Base-by-base conservation (phyloP, 2,888 invertebrate species). In the Hirtodrosophila histrioides region DNA sequence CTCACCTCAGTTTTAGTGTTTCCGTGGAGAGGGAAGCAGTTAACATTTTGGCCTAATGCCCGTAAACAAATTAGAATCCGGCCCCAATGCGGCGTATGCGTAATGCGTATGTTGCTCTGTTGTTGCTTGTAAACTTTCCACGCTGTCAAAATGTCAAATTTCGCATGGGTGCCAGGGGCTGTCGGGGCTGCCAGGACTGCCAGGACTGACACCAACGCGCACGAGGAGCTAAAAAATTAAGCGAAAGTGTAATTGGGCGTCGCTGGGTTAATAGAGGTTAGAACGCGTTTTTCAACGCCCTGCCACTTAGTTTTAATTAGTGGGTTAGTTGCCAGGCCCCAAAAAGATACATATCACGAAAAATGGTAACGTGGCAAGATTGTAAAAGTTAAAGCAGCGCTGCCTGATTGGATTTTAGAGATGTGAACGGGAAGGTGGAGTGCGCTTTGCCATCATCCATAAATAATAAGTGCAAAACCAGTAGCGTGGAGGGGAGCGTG, bases 221-320 rank as follows among this genome's bases (percentile, higher is more conserved):
- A 45, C 43, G 64, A 55, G 53, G 41, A 61, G 69, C 69, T 80
- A 69, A 81, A 81, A 81, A 81, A 83, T 78, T 80, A 85, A 67
- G 78, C 69, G 77, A 72, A 88, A 86, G 76, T 88, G 88, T 88
- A 82, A 82, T 82, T 88, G 82, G 88, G 88, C 82, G 82, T 69
- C 73, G 77, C 80, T 69, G 75, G 88, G 82, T 82, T 82, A 82
- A 88, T 88, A 66, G 88, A 72, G 88, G 82, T 88, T 86, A 66
- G 69, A 68, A 62, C 67, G 75, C 67, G 71, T 60, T 85, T 65
- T 75, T 64, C 63, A 75, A 73, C 69, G 67, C 65, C 83, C 72
- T 69, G 72, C 72, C 82, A 82, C 88, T 82, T 82, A 86, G 84
- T 88, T 82, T 82, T 82, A 82, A 88, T 82, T 82, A 82, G 83